Conservation (phyloP, 2,888 invertebrate species). For the Agrochola circellaris region DNA sequence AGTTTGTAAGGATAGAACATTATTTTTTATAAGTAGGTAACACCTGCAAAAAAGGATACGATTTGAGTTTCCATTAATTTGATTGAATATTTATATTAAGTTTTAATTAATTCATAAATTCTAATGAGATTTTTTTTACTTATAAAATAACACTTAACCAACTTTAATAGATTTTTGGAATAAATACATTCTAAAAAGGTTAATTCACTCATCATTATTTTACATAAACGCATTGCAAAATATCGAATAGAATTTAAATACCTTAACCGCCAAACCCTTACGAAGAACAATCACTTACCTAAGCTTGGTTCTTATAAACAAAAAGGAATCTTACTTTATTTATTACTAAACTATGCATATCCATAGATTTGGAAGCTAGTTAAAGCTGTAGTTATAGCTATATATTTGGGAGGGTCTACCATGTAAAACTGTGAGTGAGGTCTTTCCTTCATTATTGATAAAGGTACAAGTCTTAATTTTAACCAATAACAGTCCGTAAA, state of each 20-base stretch:
- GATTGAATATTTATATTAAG: constrained; percentile 10
- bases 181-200: constrained; percentile 37
- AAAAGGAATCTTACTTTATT: too few relatives aligned
- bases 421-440: too few relatives aligned
- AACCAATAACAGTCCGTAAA: too few relatives aligned
- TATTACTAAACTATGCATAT: too few relatives aligned
- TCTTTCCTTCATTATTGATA: too few relatives aligned
- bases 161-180: constrained; percentile 10
- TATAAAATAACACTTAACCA: neutral
- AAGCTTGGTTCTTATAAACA: too few relatives aligned
- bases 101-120: constrained; percentile 19
- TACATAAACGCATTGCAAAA: neutral
- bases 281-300: neutral
- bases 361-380: too few relatives aligned
- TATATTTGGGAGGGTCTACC: too few relatives aligned
- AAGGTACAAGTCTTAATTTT: too few relatives aligned
- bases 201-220: constrained; percentile 9
- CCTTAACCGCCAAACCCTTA: neutral
- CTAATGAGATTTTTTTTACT: neutral
- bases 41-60: constrained; percentile 34
- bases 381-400: too few relatives aligned
- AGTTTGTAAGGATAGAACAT: constrained; percentile 8
- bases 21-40: neutral
- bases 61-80: neutral
- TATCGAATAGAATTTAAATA: neutral